Base-by-base conservation (phyloP, 2,113 vertebrate genomes). In the Herpetotheres cachinnans region DNA sequence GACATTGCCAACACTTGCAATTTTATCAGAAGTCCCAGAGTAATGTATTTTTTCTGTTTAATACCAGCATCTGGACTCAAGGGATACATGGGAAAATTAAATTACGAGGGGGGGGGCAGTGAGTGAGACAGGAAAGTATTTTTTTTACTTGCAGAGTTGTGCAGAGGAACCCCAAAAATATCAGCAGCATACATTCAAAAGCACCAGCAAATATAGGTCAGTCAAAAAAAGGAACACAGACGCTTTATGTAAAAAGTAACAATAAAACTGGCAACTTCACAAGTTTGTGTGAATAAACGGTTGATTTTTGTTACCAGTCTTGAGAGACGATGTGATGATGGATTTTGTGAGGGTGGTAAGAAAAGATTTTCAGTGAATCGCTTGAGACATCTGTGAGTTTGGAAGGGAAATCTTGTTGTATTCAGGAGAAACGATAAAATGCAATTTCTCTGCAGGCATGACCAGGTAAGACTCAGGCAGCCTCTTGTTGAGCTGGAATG, bases 401-500 rank as follows among this genome's bases (percentile, higher is more conserved):
- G 38, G 42, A 50, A 83, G 58, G 12, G 7, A 27, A 67, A 46
- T 30, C 3, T 24, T 54, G 4, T 40, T 70, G 62, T 36, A 34
- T 12, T 54, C 14, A 9, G 9, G 25, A 76, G 27, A 76, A 67
- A 49, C 0, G 1, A 67, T 59, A 59, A 76, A 91, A 55, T 7
- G 1, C 3, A 59, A 34, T 36, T 82, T 54, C 19, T 83, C 38
- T 17, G 10, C 29, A 44, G 63, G 1, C 8, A 6, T 18, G 29
- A 9, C n/a, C 2, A 0, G 2, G 0, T 47, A 38, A n/a, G 44
- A 50, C n/a, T 46, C 40, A 52, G 21, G 3, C 3, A 2, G 9
- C 29, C 17, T 73, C 38, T 50, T 50, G 34, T 59, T 65, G 73
- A 55, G 54, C 42, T 6, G 10, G 52, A 62, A 21, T 4, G 4